Evolutionary conservation across 2,888 invertebrate genomes (phyloP).

Genomic region (Tiphia femorata): DNA sequence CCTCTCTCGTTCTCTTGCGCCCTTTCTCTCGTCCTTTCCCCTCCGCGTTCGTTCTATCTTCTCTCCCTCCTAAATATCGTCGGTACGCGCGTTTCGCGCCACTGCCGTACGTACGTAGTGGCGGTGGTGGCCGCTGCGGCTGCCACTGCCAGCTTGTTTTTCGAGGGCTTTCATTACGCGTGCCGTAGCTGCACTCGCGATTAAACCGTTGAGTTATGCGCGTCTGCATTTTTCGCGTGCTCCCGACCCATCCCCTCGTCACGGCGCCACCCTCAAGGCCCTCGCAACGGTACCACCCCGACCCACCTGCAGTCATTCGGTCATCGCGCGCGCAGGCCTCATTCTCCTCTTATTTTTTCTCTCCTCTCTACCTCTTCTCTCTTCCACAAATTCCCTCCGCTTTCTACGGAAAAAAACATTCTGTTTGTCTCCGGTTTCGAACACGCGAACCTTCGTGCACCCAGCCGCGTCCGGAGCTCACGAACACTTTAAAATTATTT

Average conservation of each 20-base stretch:
- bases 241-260: slow-evolving; percentile 37
- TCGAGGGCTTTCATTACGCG: slow-evolving; percentile 64
- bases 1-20: slow-evolving; percentile 15
- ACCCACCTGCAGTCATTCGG: no score
- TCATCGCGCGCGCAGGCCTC: slow-evolving; percentile 25
- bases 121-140: slow-evolving; percentile 2
- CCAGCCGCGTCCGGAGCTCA: neutral
- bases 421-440: neutral
- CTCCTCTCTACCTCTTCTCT: neutral
- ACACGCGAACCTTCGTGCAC: neutral
- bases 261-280: no score
- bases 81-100: slow-evolving; percentile 25
- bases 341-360: slow-evolving; percentile 2
- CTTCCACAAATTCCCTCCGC: neutral
- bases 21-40: neutral
- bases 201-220: slow-evolving; percentile 65
- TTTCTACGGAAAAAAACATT: neutral
- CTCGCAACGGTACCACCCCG: no score
- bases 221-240: slow-evolving; percentile 62
- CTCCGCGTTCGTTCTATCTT: neutral
- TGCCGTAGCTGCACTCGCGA: slow-evolving; percentile 57
- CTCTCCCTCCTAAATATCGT: slow-evolving; percentile 40
- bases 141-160: slow-evolving; percentile 49
- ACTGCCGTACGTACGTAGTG: slow-evolving; percentile 4
- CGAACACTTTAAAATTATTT: no score